Evolutionary conservation across 2,113 vertebrate genomes (phyloP).

Genomic region (Pseudorhombus dupliciocellatus): DNA sequence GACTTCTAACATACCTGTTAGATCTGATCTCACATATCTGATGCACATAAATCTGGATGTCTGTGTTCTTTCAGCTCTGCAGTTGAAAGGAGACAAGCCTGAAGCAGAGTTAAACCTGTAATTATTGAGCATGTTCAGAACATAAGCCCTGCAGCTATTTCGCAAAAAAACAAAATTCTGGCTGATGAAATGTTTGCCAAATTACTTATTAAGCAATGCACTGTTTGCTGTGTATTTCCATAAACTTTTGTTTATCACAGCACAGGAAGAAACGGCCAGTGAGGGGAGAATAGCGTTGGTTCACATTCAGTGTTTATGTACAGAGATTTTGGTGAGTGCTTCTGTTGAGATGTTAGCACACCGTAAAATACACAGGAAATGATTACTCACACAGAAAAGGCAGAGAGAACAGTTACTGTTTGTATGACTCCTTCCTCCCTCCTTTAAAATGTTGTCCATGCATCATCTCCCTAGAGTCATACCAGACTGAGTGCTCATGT

Average conservation of each 20-base stretch:
- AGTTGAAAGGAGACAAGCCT: conserved; percentile 10
- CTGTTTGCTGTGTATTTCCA: conserved; percentile 15
- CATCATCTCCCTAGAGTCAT: conserved; percentile 48
- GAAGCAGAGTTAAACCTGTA: conserved; percentile 24
- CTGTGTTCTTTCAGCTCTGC: conserved; percentile 10
- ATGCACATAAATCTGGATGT: neutral
- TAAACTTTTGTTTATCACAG: conserved; percentile 19
- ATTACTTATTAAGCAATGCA: conserved; percentile 3
- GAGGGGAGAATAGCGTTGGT: conserved; percentile 15
- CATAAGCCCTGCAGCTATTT: conserved; percentile 4
- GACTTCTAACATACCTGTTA: neutral
- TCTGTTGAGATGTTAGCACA: neutral
- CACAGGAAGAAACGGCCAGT: neutral
- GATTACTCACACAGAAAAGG: conserved; percentile 45
- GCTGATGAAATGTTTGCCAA: conserved; percentile 1
- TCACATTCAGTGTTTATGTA: conserved; percentile 25
- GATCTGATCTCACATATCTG: neutral
- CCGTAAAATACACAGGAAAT: conserved; percentile 62
- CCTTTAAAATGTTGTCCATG: conserved; percentile 15
- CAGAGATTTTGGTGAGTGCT: conserved; percentile 23
- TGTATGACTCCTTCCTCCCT: conserved; percentile 23
- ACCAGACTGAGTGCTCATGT: conserved; percentile 6
- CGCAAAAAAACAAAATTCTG: conserved; percentile 4
- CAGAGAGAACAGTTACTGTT: conserved; percentile 25
- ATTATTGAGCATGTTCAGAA: conserved; percentile 14